Evolutionary conservation across 2,888 invertebrate genomes (phyloP), one percentile per base, ranked within the genome.

Genomic region (Entomobrya proxima): DNA sequence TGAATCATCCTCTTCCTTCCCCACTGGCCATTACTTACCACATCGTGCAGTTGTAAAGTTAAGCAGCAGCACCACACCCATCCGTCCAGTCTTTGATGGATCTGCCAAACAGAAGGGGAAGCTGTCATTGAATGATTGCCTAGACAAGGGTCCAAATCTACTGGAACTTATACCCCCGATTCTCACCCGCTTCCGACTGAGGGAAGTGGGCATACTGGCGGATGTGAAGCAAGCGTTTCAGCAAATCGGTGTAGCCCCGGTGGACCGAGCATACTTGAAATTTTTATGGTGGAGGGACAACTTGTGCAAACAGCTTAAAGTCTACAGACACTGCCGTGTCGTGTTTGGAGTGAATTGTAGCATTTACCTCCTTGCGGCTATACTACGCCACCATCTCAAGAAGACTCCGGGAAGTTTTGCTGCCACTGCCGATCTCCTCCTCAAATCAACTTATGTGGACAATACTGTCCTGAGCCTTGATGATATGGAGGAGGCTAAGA

Each of bases 351-450:
- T 76, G 1, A 76, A 76, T 0, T 58, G 67, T 0, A 86, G 86
- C 21, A 81, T 81, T 0, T 35, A 90, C 83, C 52, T 91, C 15
- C 83, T 91, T 11, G 90, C 87, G 0, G 90, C 90, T 0, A 87
- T 89, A 0, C 87, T 91, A 2, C 76, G 89, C 15, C 74, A 89
- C 69, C 90, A 90, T 84, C 82, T 91, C 9, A 18, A 80, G 6
- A 58, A 85, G 21, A 76, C 72, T 13, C 21, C 47, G 11, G 52
- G 69, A 15, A 13, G 15, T 11, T 32, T 58, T 15, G 47, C 18
- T 1, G 37, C 24, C 37, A 75, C 64, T 55, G 77, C 83, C 13
- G 44, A 72, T 1, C 58, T 82, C 44, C 77, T 85, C 11, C 83
- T 27, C 32, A 79, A 89, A 84, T 83, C 82, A 86, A 24, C 58